Conservation (phyloP, 2,888 invertebrate species). For the Apotomis turbidana region DNA sequence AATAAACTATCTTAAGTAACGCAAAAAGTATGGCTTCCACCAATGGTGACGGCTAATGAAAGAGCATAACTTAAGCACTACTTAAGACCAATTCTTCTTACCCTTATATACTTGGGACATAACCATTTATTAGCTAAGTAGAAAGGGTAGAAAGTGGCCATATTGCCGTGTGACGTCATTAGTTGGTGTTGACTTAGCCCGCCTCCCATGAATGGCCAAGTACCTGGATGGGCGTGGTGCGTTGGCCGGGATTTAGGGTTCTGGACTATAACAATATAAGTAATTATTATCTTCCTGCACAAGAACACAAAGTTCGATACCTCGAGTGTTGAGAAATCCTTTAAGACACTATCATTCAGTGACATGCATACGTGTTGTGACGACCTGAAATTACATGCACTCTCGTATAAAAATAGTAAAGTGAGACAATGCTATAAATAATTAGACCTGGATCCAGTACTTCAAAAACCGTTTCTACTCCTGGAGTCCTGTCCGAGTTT, state of each 20-base stretch:
- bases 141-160: constrained; percentile 73
- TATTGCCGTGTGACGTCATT: constrained; percentile 79
- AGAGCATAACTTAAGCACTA: not conserved
- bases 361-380: too few species aligned
- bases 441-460: not conserved
- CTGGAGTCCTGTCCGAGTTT: not conserved
- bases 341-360: too few species aligned
- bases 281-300: not conserved
- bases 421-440: too few species aligned
- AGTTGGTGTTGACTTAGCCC: constrained; percentile 75
- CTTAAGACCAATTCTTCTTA: constrained; percentile 24
- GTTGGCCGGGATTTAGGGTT: constrained; percentile 37
- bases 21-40: constrained; percentile 16
- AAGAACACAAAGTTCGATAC: not conserved
- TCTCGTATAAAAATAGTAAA: too few species aligned
- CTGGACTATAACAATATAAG: not conserved
- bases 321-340: not conserved
- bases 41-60: constrained; percentile 1
- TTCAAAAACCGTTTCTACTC: not conserved
- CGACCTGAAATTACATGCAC: too few species aligned
- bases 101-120: constrained; percentile 41
- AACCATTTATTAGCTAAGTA: constrained; percentile 55
- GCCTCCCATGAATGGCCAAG: constrained; percentile 72
- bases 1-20: not conserved
- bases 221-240: constrained; percentile 67